Evolutionary conservation across 2,888 invertebrate species (phyloP).

Genomic region (Spisula solida): DNA sequence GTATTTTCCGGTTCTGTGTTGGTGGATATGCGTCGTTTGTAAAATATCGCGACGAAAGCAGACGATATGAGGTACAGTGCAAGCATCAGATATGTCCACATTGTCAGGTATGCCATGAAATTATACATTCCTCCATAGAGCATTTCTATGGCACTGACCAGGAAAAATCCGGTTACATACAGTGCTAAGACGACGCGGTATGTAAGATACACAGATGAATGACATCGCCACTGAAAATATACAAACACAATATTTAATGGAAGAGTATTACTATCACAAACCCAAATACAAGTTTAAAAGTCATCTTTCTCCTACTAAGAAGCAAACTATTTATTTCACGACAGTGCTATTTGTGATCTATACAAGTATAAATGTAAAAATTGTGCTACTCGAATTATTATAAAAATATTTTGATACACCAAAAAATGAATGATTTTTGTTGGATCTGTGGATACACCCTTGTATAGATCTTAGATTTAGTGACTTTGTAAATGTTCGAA

Average conservation of each 20-base stretch:
- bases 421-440: no score
- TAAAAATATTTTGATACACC: no score
- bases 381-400: no score
- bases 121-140: constrained; percentile 39
- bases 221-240: constrained; percentile 74
- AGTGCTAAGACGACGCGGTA: constrained; percentile 67
- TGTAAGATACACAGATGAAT: constrained; percentile 57
- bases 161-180: constrained; percentile 58
- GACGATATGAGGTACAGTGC: constrained; percentile 78
- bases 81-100: constrained; percentile 84
- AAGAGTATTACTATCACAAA: no score
- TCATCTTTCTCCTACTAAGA: no score
- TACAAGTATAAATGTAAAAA: no score
- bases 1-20: not conserved
- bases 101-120: constrained; percentile 81
- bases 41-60: constrained; percentile 27
- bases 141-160: constrained; percentile 18
- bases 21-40: not conserved
- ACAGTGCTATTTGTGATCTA: no score
- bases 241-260: not conserved
- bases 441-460: no score
- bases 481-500: no score
- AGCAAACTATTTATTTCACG: no score
- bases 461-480: no score
- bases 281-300: no score